phyloP scores from a whole-genome alignment of 2,113 vertebrate genomes.

The Caranx ignobilis region DNA sequence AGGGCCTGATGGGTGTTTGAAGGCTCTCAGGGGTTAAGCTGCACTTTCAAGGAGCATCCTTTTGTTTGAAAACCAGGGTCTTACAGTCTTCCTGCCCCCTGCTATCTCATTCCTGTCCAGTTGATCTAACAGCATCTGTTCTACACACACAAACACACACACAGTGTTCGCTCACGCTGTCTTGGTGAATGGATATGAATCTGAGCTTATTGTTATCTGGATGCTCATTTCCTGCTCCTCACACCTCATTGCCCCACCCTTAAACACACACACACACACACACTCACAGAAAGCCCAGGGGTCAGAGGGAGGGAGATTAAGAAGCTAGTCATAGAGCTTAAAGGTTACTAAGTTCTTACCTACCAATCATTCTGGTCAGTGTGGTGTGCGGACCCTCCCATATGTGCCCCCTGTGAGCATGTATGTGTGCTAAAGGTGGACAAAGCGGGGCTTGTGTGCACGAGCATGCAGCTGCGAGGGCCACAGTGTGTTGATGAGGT shows the following conservation, averaged over 20 bases:
- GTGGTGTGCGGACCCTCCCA: conserved; percentile 35
- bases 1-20: conserved; percentile 32
- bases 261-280: conserved; percentile 50
- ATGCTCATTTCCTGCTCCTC: conserved; percentile 85
- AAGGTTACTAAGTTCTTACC: conserved; percentile 68
- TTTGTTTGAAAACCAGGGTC: conserved; percentile 55
- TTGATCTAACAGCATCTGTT: conserved; percentile 45
- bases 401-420: conserved; percentile 30
- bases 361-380: conserved; percentile 56
- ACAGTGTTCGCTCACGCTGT: conserved; percentile 62
- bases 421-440: conserved; percentile 57
- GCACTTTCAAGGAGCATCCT: conserved; percentile 52
- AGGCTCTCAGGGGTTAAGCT: conserved; percentile 62
- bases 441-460: conserved; percentile 70
- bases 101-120: conserved; percentile 35
- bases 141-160: conserved; percentile 33
- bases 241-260: conserved; percentile 75
- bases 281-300: conserved; percentile 34
- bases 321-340: conserved; percentile 61
- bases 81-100: conserved; percentile 68
- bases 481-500: conserved; percentile 73
- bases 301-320: conserved; percentile 70
- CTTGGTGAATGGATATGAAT: conserved; percentile 75
- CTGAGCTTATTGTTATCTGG: conserved; percentile 71
- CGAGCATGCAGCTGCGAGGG: conserved; percentile 66